Base-by-base conservation (phyloP, 2,888 invertebrate species). In the Drosophila borealis region DNA sequence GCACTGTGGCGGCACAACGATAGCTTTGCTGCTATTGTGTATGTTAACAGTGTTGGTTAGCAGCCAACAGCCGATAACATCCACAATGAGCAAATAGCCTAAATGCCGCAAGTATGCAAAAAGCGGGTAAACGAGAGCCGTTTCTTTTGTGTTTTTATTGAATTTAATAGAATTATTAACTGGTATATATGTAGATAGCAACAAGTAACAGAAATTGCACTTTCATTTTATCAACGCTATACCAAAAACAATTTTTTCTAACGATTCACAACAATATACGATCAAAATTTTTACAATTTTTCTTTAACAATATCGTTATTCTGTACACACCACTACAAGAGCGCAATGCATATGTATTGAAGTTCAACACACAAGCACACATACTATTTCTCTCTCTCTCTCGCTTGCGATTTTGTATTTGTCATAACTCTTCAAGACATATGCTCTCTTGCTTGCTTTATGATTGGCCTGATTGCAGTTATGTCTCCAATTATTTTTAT, bases 131-230 rank as follows among this genome's bases (percentile, higher is more conserved):
- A 42, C 2, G n/a, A 39, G 5, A 42, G 34, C 10, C 11, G 44
- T 59, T 74, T 41, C 45, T 48, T 60, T 61, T 66, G 63, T 66
- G 59, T 74, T 61, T 78, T 70, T 73, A 74, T 80, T 81, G 69
- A 81, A 61, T 80, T 78, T 72, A 83, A 85, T 83, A 83, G 82
- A 82, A 88, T 85, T 85, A 77, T 79, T 80, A 82, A 76, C 86
- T 82, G 86, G 67, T 74, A 78, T 80, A 78, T 85, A 81, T 83
- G 79, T 74, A 88, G 80, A 80, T 84, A 85, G 86, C 86, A 88
- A 88, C 88, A 88, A 84, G 73, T 82, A 86, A 85, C 86, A 82
- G 74, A 80, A 80, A 74, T 67, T 64, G 64, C 71, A 79, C 75
- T 67, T 60, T 68, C 63, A 60, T 67, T 37, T 45, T 61, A 67